phyloP scores from a whole-genome alignment of 2,797 vertebrate genomes.

The Selene dorsalis region DNA sequence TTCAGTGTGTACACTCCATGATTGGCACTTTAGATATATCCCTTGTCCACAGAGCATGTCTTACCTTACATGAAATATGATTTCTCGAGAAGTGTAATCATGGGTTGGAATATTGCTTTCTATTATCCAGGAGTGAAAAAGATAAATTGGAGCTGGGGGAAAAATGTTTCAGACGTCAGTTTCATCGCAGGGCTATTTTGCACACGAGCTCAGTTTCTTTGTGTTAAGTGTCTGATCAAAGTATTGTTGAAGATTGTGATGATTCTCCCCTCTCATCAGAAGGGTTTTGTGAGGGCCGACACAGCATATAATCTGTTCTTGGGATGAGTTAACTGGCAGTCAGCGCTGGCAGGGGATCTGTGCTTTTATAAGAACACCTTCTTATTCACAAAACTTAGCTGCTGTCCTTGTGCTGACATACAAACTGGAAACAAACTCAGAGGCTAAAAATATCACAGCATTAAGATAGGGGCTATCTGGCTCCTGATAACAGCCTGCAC shows the following conservation, averaged over 20 bases:
- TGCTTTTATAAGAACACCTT: conserved; percentile 40
- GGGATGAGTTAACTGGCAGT: conserved; percentile 53
- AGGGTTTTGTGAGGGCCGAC: conserved; percentile 56
- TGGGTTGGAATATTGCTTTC: conserved; percentile 79
- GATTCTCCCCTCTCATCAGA: conserved; percentile 66
- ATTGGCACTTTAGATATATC: conserved; percentile 80
- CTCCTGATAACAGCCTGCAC: conserved; percentile 64
- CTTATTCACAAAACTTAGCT: conserved; percentile 44
- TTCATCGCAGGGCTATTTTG: conserved; percentile 71
- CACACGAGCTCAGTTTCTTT: conserved; percentile 71
- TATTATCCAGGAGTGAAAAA: conserved; percentile 80
- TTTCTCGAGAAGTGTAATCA: conserved; percentile 79
- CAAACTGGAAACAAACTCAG: conserved; percentile 59
- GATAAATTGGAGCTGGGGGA: conserved; percentile 73
- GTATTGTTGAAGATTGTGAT: conserved; percentile 74
- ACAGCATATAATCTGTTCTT: conserved; percentile 60
- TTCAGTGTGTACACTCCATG: conserved; percentile 70
- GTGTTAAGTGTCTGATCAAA: conserved; percentile 70
- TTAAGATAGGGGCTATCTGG: conserved; percentile 70
- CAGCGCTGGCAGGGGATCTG: conserved; percentile 12
- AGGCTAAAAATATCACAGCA: conserved; percentile 67
- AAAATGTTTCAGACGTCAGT: conserved; percentile 75
- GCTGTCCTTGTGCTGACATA: conserved; percentile 52
- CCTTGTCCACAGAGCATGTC: conserved; percentile 67
- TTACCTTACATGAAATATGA: conserved; percentile 79